Evolutionary conservation across 2,113 vertebrate genomes (phyloP).

Genomic region (Centropus unirufus): DNA sequence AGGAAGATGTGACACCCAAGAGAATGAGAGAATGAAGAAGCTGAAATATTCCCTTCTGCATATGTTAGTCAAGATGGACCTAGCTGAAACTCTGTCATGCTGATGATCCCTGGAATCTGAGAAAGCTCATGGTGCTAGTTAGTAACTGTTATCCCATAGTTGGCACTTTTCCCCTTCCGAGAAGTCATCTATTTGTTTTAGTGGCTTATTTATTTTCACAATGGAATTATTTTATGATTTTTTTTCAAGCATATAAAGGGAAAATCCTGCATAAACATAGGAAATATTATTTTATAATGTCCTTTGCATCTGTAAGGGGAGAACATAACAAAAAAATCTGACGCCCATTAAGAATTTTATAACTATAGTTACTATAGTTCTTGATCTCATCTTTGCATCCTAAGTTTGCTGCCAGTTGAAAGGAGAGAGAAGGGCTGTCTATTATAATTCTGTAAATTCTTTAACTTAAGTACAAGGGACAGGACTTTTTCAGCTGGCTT

Average conservation of each 20-base stretch:
- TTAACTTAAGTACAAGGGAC: background rate
- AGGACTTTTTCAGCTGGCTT: background rate
- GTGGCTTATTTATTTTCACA: background rate
- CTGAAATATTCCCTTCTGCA: background rate
- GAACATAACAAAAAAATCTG: background rate
- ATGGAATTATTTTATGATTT: background rate
- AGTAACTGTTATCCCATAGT: background rate
- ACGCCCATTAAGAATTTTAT: background rate
- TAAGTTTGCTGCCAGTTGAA: background rate
- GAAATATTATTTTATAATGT: background rate
- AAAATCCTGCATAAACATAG: background rate
- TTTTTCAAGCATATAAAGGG: background rate
- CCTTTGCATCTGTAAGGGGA: background rate
- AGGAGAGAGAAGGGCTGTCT: background rate
- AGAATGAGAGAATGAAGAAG: slow-evolving; percentile 60
- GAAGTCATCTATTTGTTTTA: background rate
- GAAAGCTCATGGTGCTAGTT: background rate
- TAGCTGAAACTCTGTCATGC: background rate
- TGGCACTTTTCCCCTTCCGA: background rate
- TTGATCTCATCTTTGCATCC: background rate
- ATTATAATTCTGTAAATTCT: background rate
- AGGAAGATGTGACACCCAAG: slow-evolving; percentile 72
- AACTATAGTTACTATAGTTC: background rate
- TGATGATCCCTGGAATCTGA: background rate
- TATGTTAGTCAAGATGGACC: background rate